phyloP scores from a whole-genome alignment of 2,113 vertebrate genomes.

The Vireo altiloquus region DNA sequence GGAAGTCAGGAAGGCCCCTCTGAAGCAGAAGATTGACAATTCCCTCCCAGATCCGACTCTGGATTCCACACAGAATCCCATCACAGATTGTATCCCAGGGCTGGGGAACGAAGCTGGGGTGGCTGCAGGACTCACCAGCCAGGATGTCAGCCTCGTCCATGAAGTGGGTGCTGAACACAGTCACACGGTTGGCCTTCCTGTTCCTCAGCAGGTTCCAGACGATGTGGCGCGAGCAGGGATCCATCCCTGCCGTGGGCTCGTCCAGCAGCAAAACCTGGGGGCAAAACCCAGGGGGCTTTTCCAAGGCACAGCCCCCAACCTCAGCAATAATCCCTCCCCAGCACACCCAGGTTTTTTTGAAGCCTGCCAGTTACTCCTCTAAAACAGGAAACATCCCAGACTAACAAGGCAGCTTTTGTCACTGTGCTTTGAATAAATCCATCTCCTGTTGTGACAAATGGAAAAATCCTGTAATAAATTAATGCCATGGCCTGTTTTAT shows the following conservation, averaged over 20 bases:
- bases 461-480: neutral
- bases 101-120: too few relatives aligned
- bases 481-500: neutral
- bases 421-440: neutral
- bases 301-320: rapidly evolving
- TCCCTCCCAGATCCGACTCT: rapidly evolving
- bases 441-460: neutral
- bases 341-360: neutral
- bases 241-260: constrained; percentile 96
- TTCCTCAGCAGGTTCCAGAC: constrained; percentile 92
- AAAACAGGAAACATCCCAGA: neutral
- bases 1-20: neutral
- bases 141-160: constrained; percentile 98
- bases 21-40: rapidly evolving
- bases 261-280: constrained; percentile 88
- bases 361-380: neutral
- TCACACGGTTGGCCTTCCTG: constrained; percentile 78
- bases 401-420: neutral
- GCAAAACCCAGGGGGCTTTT: rapidly evolving
- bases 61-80: rapidly evolving
- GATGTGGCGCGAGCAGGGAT: constrained; percentile 90
- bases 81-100: rapidly evolving
- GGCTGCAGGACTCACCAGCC: constrained; percentile 75
- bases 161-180: constrained; percentile 93
- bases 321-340: neutral